Conservation (phyloP, 2,113 vertebrate genomes). For the Callopanchax toddi region DNA sequence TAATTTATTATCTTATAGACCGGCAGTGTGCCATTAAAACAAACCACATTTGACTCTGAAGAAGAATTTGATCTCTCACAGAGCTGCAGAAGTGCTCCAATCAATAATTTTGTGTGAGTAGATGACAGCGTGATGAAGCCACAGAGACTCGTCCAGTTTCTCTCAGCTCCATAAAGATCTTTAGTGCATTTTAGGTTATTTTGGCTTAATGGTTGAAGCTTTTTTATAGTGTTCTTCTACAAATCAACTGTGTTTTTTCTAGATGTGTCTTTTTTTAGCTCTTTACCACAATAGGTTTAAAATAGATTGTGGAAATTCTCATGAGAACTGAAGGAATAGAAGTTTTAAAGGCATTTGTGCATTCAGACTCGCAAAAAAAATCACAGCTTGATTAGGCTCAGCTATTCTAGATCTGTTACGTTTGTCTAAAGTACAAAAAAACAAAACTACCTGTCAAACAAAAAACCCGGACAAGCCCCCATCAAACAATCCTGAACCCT, state of each 20-base stretch:
- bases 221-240: too few species aligned
- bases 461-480: too few species aligned
- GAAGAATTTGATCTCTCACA: neutral
- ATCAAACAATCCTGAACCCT: too few species aligned
- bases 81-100: neutral
- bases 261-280: too few species aligned
- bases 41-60: neutral
- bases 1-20: constrained; percentile 19
- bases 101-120: neutral
- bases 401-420: too few species aligned
- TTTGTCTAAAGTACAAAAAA: too few species aligned
- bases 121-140: constrained; percentile 9
- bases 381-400: neutral
- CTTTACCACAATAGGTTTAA: too few species aligned
- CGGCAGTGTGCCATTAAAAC: neutral
- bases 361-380: neutral
- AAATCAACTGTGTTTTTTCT: too few species aligned
- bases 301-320: too few species aligned
- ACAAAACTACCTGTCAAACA: too few species aligned
- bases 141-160: neutral
- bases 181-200: neutral
- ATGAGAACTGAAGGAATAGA: neutral
- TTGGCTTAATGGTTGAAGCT: neutral
- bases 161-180: too few species aligned
- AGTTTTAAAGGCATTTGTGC: neutral